Percentiles rank a stretch among this genome's conserved stretches.
Evolutionary conservation across 1,140 invertebrate genomes (phyloP).

Genomic region (Drosophila sechellia): DNA sequence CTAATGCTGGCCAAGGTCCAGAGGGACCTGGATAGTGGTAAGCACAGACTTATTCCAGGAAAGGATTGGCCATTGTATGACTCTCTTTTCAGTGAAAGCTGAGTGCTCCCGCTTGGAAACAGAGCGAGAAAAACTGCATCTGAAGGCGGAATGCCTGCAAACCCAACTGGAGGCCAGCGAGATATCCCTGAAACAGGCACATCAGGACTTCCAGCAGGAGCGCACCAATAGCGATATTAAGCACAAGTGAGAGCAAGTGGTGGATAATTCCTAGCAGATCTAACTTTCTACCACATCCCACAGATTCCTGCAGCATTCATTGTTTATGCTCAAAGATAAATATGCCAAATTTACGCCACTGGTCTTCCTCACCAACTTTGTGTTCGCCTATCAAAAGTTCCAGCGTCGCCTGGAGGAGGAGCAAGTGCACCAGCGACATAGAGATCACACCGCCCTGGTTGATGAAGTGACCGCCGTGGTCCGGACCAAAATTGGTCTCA

Average conservation of each 20-base stretch:
- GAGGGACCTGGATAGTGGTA: slow-evolving; percentile 74
- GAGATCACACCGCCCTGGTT: slow-evolving; percentile 14
- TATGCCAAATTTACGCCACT: slow-evolving; percentile 83
- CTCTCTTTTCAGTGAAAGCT: slow-evolving; percentile 52
- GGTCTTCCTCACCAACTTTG: slow-evolving; percentile 81
- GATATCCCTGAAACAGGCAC: slow-evolving; percentile 23
- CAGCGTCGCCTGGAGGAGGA: slow-evolving; percentile 43
- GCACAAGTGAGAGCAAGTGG: slow-evolving; percentile 53
- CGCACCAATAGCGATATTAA: slow-evolving; percentile 64
- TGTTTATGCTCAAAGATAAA: slow-evolving; percentile 71
- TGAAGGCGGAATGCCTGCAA: slow-evolving; percentile 37
- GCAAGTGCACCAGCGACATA: slow-evolving; percentile 16
- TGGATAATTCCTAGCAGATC: background rate
- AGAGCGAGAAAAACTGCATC: slow-evolving; percentile 59
- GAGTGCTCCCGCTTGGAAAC: slow-evolving; percentile 57
- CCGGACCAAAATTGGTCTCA: slow-evolving; percentile 33
- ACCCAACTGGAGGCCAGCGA: slow-evolving; percentile 46
- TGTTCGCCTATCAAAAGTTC: slow-evolving; percentile 72
- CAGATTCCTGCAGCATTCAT: slow-evolving; percentile 79
- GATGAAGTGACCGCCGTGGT: slow-evolving; percentile 41
- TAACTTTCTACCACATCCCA: background rate
- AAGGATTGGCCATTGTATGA: background rate
- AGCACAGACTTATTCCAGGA: background rate
- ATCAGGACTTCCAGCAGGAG: slow-evolving; percentile 71
- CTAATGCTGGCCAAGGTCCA: slow-evolving; percentile 76